Percentiles rank a stretch among this genome's conserved stretches.
phyloP scores from a whole-genome alignment of 2,888 invertebrate genomes.

The Pammene aurita region DNA sequence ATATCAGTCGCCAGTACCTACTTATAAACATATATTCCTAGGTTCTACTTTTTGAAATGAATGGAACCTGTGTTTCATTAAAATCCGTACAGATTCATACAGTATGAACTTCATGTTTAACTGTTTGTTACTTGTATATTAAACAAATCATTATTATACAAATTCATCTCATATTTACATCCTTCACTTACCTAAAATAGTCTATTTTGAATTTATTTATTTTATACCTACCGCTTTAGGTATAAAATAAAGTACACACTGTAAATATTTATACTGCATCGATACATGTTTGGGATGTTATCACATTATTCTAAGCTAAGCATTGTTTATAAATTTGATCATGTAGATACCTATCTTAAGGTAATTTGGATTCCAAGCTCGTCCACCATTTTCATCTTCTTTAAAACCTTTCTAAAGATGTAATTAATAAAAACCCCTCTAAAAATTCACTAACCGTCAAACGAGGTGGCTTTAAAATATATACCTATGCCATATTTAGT shows the following conservation, averaged over 20 bases:
- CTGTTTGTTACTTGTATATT: not conserved
- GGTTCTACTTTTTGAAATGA: not conserved
- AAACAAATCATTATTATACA: not conserved
- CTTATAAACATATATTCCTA: not conserved
- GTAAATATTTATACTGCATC: not conserved
- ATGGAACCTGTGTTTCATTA: not conserved
- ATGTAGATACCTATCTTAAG: not conserved
- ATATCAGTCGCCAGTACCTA: conserved; percentile 22
- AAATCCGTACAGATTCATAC: conserved; percentile 1
- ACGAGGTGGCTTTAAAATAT: too few species aligned
- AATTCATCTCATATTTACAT: conserved; percentile 5
- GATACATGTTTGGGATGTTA: not conserved
- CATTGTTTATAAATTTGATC: not conserved
- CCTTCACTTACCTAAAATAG: not conserved
- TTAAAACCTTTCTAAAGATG: too few species aligned
- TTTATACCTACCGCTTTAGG: too few species aligned
- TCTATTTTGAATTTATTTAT: too few species aligned
- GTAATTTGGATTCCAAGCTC: not conserved
- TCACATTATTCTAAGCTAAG: not conserved
- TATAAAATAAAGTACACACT: not conserved
- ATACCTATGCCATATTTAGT: too few species aligned
- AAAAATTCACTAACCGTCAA: too few species aligned
- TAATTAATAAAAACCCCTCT: too few species aligned
- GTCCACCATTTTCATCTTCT: not conserved
- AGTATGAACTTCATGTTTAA: too few species aligned